These are phyloP conservation scores for Drosophila orosa DNA, from an alignment of 1,140 invertebrate genomes.

Conservation along the genomic window DNA sequence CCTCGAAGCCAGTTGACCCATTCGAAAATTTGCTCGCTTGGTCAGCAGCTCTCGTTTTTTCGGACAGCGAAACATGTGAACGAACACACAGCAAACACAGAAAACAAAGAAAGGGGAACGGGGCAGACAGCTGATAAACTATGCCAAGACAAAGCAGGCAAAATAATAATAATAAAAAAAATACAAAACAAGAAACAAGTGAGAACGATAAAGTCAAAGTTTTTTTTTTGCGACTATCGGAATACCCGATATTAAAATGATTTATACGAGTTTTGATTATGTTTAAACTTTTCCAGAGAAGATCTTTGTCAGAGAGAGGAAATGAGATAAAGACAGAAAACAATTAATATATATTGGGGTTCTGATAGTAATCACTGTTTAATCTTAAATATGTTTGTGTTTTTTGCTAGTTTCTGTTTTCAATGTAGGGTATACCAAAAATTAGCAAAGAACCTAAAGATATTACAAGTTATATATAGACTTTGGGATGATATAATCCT, in stretches of 20 bases:
- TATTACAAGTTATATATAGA: no score
- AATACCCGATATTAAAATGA: constrained; percentile 17
- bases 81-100: constrained; percentile 53
- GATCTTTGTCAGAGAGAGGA: background rate
- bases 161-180: constrained; percentile 13
- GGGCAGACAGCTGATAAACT: constrained; percentile 39
- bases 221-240: constrained; percentile 27
- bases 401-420: background rate
- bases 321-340: background rate
- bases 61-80: constrained; percentile 48
- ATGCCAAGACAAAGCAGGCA: constrained; percentile 45
- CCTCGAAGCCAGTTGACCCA: constrained; percentile 22
- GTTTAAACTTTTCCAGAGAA: background rate
- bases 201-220: constrained; percentile 21
- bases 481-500: background rate
- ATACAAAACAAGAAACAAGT: constrained; percentile 7
- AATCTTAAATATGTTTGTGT: background rate
- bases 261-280: constrained; percentile 14
- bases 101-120: constrained; percentile 39
- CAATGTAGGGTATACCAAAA: background rate
- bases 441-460: background rate
- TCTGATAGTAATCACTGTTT: background rate
- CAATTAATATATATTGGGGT: background rate
- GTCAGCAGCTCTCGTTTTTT: constrained; percentile 44
- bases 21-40: constrained; percentile 26